Base-by-base conservation (phyloP, 2,888 invertebrate species). In the Cryptocephalus primarius region DNA sequence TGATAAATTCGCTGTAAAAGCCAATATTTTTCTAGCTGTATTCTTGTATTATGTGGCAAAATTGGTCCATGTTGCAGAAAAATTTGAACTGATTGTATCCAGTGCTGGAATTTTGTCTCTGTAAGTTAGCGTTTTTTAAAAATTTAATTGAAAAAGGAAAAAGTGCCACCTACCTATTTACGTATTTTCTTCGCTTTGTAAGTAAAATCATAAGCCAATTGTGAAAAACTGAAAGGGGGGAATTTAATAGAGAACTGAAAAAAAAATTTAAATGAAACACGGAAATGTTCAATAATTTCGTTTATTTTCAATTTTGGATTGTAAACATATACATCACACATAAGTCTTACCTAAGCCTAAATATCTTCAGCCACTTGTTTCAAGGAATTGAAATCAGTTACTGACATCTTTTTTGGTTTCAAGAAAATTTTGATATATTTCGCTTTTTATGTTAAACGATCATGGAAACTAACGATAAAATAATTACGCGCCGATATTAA, bases 261-360 rank as follows among this genome's bases (percentile, higher is more conserved):
- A 50, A 48, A 45, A 50, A 48, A 44, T 11, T 42, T 36, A 58
- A 63, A 62, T 58, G 62, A 66, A 61, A 65, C 58, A 59, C 59
- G 51, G 54, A 51, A 53, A 52, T 56, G 54, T 59, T 59, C 58
- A 65, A 61, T 64, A 63, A 64, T 67, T 69, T 67, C 63, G 64
- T 69, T 71, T 70, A 68, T 70, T 70, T 67, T 67, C 66, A 70
- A 69, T 70, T 70, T 70, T 67, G 69, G 69, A 68, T 62, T 65
- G 61, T 63, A 67, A 70, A 70, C 70, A 70, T 70, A 64, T 71
- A 71, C 71, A 71, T 69, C 70, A 71, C 71, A 71, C 70, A 69
- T 67, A 67, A 36, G 62, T 60, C 66, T 63, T 58, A 61, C 63
- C 67, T 67, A 66, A 59, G 54, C 54, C 62, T 61, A 63, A 43